phyloP scores from a whole-genome alignment of 2,888 invertebrate species.

The Hirtodrosophila duncani region DNA sequence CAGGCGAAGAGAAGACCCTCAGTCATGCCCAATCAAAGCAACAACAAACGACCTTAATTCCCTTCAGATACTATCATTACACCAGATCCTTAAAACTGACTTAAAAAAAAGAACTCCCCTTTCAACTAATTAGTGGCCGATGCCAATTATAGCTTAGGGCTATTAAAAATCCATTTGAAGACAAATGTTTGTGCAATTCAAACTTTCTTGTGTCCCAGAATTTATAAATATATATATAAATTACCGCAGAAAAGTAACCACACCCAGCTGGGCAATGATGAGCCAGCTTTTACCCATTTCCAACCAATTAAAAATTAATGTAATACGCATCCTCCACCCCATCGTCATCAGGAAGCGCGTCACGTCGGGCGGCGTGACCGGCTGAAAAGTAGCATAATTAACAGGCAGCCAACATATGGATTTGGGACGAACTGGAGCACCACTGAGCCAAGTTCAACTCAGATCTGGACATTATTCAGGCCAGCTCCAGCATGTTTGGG shows the following conservation, averaged over 20 bases:
- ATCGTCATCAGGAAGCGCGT: slow-evolving; percentile 25
- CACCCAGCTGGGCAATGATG: background rate
- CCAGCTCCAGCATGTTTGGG: slow-evolving; percentile 23
- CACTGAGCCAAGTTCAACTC: slow-evolving; percentile 14
- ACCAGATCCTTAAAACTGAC: too few relatives aligned
- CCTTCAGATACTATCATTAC: too few relatives aligned
- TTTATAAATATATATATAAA: too few relatives aligned
- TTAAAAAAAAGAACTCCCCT: too few relatives aligned
- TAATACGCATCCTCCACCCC: slow-evolving; percentile 16
- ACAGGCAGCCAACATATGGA: slow-evolving; percentile 58
- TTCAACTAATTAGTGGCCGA: too few relatives aligned
- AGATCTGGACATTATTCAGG: slow-evolving; percentile 54
- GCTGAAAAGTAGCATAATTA: slow-evolving; percentile 58
- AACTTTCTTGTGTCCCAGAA: slow-evolving; percentile 6
- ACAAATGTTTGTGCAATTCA: slow-evolving; percentile 16
- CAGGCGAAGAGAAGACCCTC: too few relatives aligned
- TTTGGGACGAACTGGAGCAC: slow-evolving; percentile 32
- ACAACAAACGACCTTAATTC: too few relatives aligned
- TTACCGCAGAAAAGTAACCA: too few relatives aligned
- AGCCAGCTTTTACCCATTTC: slow-evolving; percentile 8
- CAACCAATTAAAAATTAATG: slow-evolving; percentile 41
- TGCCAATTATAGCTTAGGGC: too few relatives aligned
- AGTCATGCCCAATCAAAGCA: too few relatives aligned
- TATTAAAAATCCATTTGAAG: background rate
- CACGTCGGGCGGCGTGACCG: slow-evolving; percentile 32